These are phyloP conservation scores for Hipparchia semele DNA, from an alignment of 2,888 invertebrate species.

Conservation along the genomic window DNA sequence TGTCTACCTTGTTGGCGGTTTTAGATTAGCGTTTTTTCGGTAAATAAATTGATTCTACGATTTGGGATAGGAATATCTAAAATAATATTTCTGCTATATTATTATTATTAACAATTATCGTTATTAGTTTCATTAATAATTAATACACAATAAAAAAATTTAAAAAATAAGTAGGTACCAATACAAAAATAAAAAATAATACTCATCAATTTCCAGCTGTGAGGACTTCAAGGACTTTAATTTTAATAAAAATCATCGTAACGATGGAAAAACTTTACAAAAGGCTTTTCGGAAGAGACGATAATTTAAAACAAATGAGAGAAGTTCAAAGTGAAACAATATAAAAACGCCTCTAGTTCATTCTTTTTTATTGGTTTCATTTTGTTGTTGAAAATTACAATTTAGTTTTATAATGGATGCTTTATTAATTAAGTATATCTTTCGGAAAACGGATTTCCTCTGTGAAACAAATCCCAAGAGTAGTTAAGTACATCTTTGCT, in stretches of 20 bases:
- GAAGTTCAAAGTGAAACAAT: not conserved
- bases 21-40: too few relatives aligned
- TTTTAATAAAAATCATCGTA: constrained; percentile 11
- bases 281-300: not conserved
- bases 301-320: constrained; percentile 2
- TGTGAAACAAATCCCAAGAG: too few relatives aligned
- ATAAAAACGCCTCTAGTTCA: not conserved
- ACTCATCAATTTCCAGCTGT: not conserved
- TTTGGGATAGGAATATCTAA: too few relatives aligned
- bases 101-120: too few relatives aligned
- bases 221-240: constrained; percentile 5
- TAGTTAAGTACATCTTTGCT: too few relatives aligned
- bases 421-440: too few relatives aligned
- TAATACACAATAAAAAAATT: too few relatives aligned
- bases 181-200: not conserved
- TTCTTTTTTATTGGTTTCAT: not conserved
- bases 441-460: too few relatives aligned
- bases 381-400: too few relatives aligned
- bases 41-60: too few relatives aligned
- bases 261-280: constrained; percentile 16
- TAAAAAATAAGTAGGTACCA: not conserved
- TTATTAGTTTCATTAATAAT: not conserved
- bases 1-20: too few relatives aligned
- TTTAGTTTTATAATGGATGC: not conserved
- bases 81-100: too few relatives aligned